Percentiles rank a stretch among this genome's conserved stretches.
These are phyloP conservation scores for Onychostoma macrolepis DNA, from an alignment of 2,113 vertebrate genomes.

Conservation along the genomic window DNA sequence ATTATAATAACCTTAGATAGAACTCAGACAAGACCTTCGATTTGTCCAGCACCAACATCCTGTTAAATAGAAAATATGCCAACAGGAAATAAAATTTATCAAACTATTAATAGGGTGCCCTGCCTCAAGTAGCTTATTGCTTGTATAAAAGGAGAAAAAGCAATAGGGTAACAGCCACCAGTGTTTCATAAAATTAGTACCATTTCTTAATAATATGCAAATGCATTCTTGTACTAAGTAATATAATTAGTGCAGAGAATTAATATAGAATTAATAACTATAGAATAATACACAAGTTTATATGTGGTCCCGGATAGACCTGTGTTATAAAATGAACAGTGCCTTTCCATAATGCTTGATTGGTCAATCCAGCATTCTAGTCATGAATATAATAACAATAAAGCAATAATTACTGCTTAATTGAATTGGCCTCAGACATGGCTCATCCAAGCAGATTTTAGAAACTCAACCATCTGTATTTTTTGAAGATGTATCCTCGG, in stretches of 20 bases:
- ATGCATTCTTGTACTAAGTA: neutral
- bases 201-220: neutral
- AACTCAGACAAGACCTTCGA: neutral
- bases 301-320: neutral
- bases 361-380: neutral
- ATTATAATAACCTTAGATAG: neutral
- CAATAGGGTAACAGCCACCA: neutral
- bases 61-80: neutral
- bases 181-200: neutral
- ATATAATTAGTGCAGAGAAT: neutral
- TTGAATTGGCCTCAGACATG: neutral
- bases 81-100: neutral
- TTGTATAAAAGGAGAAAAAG: neutral
- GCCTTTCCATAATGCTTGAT: neutral
- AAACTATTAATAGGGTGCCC: neutral
- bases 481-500: neutral
- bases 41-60: neutral
- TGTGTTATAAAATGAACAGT: neutral
- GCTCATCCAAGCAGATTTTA: neutral
- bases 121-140: neutral
- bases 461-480: neutral
- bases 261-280: neutral
- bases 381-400: neutral
- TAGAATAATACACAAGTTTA: neutral
- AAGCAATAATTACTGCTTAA: neutral